Conservation (phyloP, 2,888 invertebrate genomes). For the Clivina fossor region DNA sequence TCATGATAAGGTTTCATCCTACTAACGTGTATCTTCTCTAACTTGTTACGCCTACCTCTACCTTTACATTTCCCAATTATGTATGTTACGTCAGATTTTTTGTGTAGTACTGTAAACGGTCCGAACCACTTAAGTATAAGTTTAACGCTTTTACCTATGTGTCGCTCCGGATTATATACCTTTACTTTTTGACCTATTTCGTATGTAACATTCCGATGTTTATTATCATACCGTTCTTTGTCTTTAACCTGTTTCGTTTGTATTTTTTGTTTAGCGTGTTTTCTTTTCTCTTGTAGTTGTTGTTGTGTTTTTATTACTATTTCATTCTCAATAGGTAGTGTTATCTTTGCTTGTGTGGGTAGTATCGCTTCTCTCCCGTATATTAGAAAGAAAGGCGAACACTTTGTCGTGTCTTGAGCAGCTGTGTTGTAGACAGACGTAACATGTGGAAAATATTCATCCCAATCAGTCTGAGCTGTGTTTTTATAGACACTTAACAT, state of each 20-base stretch:
- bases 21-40: slow-evolving; percentile 34
- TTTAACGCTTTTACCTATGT: slow-evolving; percentile 40
- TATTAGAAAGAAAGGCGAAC: slow-evolving; percentile 35
- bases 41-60: slow-evolving; percentile 7
- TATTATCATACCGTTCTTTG: slow-evolving; percentile 38
- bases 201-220: slow-evolving; percentile 38
- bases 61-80: slow-evolving; percentile 27
- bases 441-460: slow-evolving; percentile 34
- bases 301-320: background rate
- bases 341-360: slow-evolving; percentile 38
- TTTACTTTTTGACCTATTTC: slow-evolving; percentile 38
- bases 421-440: slow-evolving; percentile 41
- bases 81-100: slow-evolving; percentile 37
- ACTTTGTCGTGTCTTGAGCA: slow-evolving; percentile 38
- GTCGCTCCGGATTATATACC: slow-evolving; percentile 39
- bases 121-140: slow-evolving; percentile 39
- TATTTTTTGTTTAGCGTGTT: slow-evolving; percentile 36
- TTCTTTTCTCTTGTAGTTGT: slow-evolving; percentile 6
- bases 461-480: slow-evolving; percentile 10
- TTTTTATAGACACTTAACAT: slow-evolving; percentile 5
- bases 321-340: background rate
- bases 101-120: slow-evolving; percentile 37
- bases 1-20: slow-evolving; percentile 37
- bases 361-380: slow-evolving; percentile 38
- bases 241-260: slow-evolving; percentile 34